Evolutionary conservation across 1,140 invertebrate species (phyloP).

Genomic region (Drosophila bifasciata): DNA sequence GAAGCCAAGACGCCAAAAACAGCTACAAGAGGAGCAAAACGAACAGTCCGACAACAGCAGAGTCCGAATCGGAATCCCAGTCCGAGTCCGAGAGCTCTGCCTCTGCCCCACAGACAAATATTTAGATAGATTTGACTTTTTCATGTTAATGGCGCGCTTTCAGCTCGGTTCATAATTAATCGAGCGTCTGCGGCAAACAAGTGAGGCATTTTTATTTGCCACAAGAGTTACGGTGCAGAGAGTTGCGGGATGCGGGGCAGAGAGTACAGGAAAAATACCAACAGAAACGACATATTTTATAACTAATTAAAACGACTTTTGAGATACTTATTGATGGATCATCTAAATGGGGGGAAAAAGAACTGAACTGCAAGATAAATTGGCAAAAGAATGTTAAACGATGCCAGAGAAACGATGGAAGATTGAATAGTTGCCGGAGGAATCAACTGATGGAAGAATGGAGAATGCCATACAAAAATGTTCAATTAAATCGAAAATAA

Average conservation of each 20-base stretch:
- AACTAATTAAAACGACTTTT: conserved; percentile 68
- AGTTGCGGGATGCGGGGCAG: neutral
- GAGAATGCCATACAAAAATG: too few relatives aligned
- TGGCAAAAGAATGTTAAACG: conserved; percentile 3
- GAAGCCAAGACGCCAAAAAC: conserved; percentile 5
- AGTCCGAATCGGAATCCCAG: conserved; percentile 19
- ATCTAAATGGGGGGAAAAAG: neutral
- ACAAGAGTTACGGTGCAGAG: conserved; percentile 20
- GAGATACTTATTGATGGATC: conserved; percentile 44
- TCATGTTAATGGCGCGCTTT: conserved; percentile 82
- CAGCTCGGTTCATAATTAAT: conserved; percentile 80
- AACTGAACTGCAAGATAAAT: conserved; percentile 9
- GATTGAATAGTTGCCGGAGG: neutral
- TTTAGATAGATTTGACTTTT: conserved; percentile 82
- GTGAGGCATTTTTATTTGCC: conserved; percentile 79
- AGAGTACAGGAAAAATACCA: conserved; percentile 38
- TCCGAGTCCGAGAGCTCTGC: conserved; percentile 11
- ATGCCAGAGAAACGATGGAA: neutral
- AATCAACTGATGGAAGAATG: too few relatives aligned
- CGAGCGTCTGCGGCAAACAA: conserved; percentile 74
- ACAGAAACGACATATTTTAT: conserved; percentile 69
- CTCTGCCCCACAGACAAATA: conserved; percentile 70
- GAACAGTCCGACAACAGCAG: conserved; percentile 23
- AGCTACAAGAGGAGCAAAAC: too few relatives aligned
- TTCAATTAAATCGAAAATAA: too few relatives aligned